Base-by-base conservation (phyloP, 2,113 vertebrate genomes). In the Noctilio leporinus region DNA sequence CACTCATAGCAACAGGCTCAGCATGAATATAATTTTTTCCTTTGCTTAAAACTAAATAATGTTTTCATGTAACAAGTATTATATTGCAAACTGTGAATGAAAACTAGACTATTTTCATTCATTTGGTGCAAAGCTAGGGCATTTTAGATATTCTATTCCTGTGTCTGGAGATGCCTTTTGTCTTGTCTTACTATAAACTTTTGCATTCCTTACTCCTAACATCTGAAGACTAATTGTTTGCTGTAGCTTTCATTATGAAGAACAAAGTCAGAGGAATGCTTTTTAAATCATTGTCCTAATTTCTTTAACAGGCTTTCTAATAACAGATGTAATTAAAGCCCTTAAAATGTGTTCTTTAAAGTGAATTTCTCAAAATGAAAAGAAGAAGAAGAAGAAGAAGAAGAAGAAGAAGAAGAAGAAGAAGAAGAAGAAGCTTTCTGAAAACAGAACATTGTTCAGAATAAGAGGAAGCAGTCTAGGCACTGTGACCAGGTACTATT, bases 281-380 rank as follows among this genome's bases (percentile, higher is more conserved):
- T 87, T 91, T 69, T 45, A 90, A 82, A 82, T 53, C 35, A 83
- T 22, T 12, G 1, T 69, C 47, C 38, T 86, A 64, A 72, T 91
- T 94, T 89, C 53, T 94, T 57, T 91, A 28, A 83, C 26, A 91
- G 86, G 5, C 47, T 90, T 80, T 82, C 88, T 82, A 77, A 62
- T 89, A 89, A 78, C 3, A 91, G 45, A 59, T 90, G 2, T n/a
- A 86, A 84, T 93, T 76, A 90, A 92, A 94, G 26, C 72, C 20
- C 40, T 94, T 90, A 72, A 95, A 96, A 57, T 87, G 12, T 76
- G 76, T 77, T 81, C 38, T 59, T 89, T 89, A 86, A 91, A 83
- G 35, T 80, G 5, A 87, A 47, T 62, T 84, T 94, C 45, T 84
- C 45, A 91, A 84, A 89, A 65, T 69, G 47, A 35, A 55, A 80